Evolutionary conservation across 2,888 invertebrate species (phyloP).

Genomic region (Athalia cordata): DNA sequence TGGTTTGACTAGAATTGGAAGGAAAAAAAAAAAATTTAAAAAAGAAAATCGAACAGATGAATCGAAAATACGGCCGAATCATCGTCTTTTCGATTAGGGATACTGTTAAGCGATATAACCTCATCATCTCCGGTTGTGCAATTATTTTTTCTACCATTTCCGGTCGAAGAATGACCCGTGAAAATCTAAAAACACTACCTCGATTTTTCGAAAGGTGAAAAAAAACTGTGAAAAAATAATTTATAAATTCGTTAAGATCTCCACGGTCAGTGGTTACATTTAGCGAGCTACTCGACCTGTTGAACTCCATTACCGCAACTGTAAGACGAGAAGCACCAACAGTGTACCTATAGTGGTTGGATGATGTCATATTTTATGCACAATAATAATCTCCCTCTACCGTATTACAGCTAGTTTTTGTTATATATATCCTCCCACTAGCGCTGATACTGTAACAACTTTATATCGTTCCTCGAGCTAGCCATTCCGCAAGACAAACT

Average conservation of each 20-base stretch:
- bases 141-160: neutral
- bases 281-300: conserved; percentile 18
- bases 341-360: conserved; percentile 5
- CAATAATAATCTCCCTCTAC: neutral
- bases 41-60: neutral
- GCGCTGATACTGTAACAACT: neutral
- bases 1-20: neutral
- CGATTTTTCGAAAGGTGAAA: too few species aligned
- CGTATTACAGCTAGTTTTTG: neutral
- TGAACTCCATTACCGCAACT: conserved; percentile 33
- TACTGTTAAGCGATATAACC: neutral
- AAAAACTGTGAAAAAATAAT: too few species aligned
- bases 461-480: neutral
- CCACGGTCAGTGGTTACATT: neutral
- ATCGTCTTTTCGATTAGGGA: too few species aligned
- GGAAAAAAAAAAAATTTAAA: neutral
- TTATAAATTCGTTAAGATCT: too few species aligned
- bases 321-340: conserved; percentile 24
- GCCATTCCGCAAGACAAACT: too few species aligned
- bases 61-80: too few species aligned
- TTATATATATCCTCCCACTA: neutral
- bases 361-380: conserved; percentile 21
- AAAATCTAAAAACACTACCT: neutral
- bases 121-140: neutral
- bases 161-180: neutral